phyloP scores from a whole-genome alignment of 2,888 invertebrate species.

The Bombylius major region DNA sequence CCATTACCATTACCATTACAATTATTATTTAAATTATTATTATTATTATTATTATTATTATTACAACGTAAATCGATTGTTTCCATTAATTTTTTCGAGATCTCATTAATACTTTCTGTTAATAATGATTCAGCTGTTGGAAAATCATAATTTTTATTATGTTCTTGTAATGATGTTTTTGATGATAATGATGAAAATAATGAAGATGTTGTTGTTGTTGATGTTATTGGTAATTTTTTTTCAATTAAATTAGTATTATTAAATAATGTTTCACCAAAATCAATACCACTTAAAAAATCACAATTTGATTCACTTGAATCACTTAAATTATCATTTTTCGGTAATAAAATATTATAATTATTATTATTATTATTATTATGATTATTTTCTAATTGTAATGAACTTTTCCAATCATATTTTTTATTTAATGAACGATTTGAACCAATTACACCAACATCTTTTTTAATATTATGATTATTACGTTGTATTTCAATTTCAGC shows the following conservation, averaged over 20 bases:
- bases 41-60: not conserved
- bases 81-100: slow-evolving; percentile 36
- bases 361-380: not conserved
- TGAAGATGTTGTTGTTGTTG: not conserved
- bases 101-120: slow-evolving; percentile 35
- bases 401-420: slow-evolving; percentile 20
- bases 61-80: slow-evolving; percentile 24
- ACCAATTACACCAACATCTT: slow-evolving; percentile 22
- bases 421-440: slow-evolving; percentile 16
- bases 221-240: not conserved
- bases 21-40: not conserved
- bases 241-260: slow-evolving; percentile 11
- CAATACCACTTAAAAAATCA: slow-evolving; percentile 33
- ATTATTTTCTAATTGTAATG: slow-evolving; percentile 13
- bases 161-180: not conserved
- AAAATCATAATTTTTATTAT: slow-evolving; percentile 5
- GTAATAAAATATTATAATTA: not conserved
- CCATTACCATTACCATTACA: not conserved
- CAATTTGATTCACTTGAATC: slow-evolving; percentile 29
- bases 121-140: slow-evolving; percentile 29
- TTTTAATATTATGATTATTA: slow-evolving; percentile 5
- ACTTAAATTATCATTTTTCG: slow-evolving; percentile 20
- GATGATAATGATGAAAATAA: not conserved
- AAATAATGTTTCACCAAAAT: slow-evolving; percentile 32
- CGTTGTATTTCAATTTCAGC: slow-evolving; percentile 18